Percentiles rank a stretch among this genome's conserved stretches.
These are phyloP conservation scores for Apis cerana DNA, from an alignment of 1,140 invertebrate species.

Conservation along the genomic window DNA sequence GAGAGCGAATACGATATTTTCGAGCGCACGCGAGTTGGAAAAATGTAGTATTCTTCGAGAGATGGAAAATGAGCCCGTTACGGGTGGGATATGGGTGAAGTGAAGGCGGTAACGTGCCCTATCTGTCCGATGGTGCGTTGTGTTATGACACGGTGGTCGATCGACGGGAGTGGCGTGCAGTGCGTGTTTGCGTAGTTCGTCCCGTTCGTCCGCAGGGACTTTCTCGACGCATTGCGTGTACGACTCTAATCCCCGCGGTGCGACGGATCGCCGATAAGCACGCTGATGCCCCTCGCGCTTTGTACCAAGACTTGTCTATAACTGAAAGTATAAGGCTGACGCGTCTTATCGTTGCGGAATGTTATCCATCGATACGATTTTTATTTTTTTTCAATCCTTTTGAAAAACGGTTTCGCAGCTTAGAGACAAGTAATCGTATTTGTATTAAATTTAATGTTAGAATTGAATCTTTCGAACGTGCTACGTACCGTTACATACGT, in stretches of 20 bases:
- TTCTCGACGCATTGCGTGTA: constrained; percentile 72
- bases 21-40: constrained; percentile 15
- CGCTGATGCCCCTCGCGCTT: constrained; percentile 47
- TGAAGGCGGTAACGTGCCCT: constrained; percentile 18
- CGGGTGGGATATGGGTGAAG: not conserved
- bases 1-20: not conserved
- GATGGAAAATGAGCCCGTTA: constrained; percentile 13
- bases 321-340: constrained; percentile 36
- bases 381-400: not conserved
- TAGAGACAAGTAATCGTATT: not conserved
- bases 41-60: not conserved
- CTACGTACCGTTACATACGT: not conserved
- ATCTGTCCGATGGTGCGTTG: constrained; percentile 52
- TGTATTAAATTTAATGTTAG: not conserved
- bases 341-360: constrained; percentile 50
- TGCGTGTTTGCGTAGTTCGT: constrained; percentile 63
- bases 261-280: constrained; percentile 57
- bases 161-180: constrained; percentile 65
- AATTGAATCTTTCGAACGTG: not conserved
- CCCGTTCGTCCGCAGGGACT: constrained; percentile 57
- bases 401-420: not conserved
- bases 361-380: constrained; percentile 18
- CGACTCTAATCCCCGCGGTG: constrained; percentile 50
- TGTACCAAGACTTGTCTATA: constrained; percentile 44
- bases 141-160: constrained; percentile 69